These are phyloP conservation scores for Gobio occitaniae DNA, from an alignment of 2,797 vertebrate genomes.

Conservation along the genomic window DNA sequence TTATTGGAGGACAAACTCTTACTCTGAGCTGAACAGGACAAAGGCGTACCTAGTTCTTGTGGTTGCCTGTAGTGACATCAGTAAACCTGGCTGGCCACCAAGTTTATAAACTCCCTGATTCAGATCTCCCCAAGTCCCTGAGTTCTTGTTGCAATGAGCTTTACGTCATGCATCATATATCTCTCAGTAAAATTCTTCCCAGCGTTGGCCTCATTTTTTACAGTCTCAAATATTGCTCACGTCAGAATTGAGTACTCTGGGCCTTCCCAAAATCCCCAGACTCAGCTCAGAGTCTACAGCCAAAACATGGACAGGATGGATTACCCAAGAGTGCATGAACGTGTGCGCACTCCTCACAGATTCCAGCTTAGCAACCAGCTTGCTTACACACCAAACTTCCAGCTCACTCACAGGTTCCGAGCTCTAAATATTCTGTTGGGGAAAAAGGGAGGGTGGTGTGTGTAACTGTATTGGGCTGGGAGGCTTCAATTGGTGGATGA, in stretches of 20 bases:
- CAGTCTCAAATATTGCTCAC: constrained; percentile 51
- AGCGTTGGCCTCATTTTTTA: constrained; percentile 34
- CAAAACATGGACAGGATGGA: constrained; percentile 68
- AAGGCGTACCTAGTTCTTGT: constrained; percentile 6
- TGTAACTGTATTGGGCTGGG: constrained; percentile 20
- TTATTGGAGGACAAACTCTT: constrained; percentile 13
- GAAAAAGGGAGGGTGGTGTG: constrained; percentile 39
- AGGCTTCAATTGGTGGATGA: constrained; percentile 55
- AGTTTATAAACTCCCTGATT: constrained; percentile 43
- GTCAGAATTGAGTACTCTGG: constrained; percentile 62
- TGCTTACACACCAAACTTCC: constrained; percentile 55
- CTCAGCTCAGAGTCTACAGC: constrained; percentile 40
- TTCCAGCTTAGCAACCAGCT: constrained; percentile 69
- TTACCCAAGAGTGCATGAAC: constrained; percentile 58
- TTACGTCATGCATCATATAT: constrained; percentile 16
- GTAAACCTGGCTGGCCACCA: constrained; percentile 4
- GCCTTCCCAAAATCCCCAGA: constrained; percentile 49
- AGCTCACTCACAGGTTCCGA: constrained; percentile 71
- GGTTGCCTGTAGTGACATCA: constrained; percentile 33
- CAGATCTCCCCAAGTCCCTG: constrained; percentile 16
- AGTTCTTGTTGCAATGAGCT: constrained; percentile 33
- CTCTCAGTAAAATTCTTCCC: constrained; percentile 54
- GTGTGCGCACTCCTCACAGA: constrained; percentile 66
- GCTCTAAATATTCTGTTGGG: constrained; percentile 54
- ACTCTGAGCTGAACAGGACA: constrained; percentile 12